Base-by-base conservation (phyloP, 2,888 invertebrate genomes). In the Hyppa rectilinea region DNA sequence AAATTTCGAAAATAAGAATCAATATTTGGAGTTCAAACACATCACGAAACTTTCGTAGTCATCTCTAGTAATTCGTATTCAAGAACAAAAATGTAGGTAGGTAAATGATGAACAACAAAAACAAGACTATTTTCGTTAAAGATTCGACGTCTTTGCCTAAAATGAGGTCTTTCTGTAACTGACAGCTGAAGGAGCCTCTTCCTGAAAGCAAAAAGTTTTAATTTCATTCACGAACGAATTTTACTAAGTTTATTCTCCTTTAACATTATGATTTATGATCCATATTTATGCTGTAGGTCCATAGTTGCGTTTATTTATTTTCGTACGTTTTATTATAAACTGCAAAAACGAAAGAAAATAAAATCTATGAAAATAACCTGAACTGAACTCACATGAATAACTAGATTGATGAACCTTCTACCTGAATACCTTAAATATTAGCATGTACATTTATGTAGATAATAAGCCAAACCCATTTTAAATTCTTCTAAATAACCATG, bases 401-500 rank as follows among this genome's bases (percentile, higher is more conserved):
- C 38, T 53, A n/a, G 10, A 12, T 26, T 56, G 14, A 40, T 58
- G 12, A 3, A 20, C 12, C 38, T 58, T 40, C 20, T 7, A 17
- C 7, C n/a, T 43, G 23, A 59, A 43, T 2, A 56, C n/a, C n/a
- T 53, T 12, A 20, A 45, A 69, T 40, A 14, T 34, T 17, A 20
- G 9, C 14, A 10, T 23, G n/a, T n/a, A n/a, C n/a, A n/a, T n/a
- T n/a, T n/a, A n/a, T n/a, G 23, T 12, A 62, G 23, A 50, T 66
- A 64, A 56, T 36, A 59, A 62, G 74, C 75, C 53, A 71, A 71
- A 78, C 68, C 66, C 71, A 79, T 66, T 86, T 82, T 63, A 78
- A 87, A 85, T 83, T 85, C 71, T 70, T 82, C 75, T 83, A 81
- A 84, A 85, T 77, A 80, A 72, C 69, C 74, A 63, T 75, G 43